Evolutionary conservation across 2,113 vertebrate species (phyloP).

Genomic region (Caranx ignobilis): DNA sequence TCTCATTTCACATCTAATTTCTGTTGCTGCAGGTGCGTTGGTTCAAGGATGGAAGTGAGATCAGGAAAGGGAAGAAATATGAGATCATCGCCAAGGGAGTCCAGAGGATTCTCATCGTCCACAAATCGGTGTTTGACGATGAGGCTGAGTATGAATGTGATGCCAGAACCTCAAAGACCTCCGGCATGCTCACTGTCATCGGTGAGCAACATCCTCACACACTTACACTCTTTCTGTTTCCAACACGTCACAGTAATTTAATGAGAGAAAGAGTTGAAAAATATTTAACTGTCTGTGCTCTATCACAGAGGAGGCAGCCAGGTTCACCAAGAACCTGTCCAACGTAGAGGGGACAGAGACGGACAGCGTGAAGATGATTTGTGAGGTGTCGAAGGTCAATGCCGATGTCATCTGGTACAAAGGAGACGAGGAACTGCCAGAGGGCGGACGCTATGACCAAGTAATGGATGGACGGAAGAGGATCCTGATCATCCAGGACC

Average conservation of each 20-base stretch:
- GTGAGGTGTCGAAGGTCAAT: constrained; percentile 94
- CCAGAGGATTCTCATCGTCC: constrained; percentile 91
- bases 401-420: constrained; percentile 94
- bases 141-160: constrained; percentile 99
- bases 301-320: constrained; percentile 92
- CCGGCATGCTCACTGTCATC: constrained; percentile 94
- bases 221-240: neutral
- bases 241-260: neutral
- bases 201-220: constrained; percentile 81
- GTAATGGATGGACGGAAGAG: constrained; percentile 90
- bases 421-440: constrained; percentile 93
- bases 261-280: neutral
- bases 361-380: constrained; percentile 94
- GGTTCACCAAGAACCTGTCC: constrained; percentile 96
- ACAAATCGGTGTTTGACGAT: constrained; percentile 93
- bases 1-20: neutral
- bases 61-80: constrained; percentile 97
- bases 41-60: constrained; percentile 96
- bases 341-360: constrained; percentile 94
- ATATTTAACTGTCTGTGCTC: neutral
- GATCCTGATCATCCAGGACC: constrained; percentile 91
- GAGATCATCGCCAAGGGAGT: constrained; percentile 94
- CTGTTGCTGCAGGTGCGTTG: constrained; percentile 84
- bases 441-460: constrained; percentile 94
- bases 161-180: constrained; percentile 91